phyloP scores from a whole-genome alignment of 2,113 vertebrate genomes.

The Grantiella picta region DNA sequence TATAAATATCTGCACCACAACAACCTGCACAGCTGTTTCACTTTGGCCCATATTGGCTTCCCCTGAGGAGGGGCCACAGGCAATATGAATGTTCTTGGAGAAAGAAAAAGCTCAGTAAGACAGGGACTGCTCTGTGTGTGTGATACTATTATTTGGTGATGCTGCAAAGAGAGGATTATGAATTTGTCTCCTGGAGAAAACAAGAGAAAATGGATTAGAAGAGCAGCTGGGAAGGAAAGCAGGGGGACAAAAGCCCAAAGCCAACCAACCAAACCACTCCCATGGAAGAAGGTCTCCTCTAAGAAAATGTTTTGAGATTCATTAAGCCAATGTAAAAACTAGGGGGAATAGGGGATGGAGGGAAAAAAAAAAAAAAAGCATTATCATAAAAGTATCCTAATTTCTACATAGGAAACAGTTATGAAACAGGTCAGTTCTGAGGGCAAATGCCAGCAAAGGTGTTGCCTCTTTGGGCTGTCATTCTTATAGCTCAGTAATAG shows the following conservation, averaged over 20 bases:
- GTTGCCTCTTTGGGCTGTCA: accelerated
- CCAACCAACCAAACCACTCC: not conserved
- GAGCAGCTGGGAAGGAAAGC: not conserved
- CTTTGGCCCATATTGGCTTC: not conserved
- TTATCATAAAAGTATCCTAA: not conserved
- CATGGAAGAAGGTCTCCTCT: not conserved
- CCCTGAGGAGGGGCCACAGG: not conserved
- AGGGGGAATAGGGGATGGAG: accelerated
- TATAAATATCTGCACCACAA: not conserved
- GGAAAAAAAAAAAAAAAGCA: not conserved
- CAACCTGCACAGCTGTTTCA: not conserved
- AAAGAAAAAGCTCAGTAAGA: slow-evolving; percentile 50
- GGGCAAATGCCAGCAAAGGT: accelerated
- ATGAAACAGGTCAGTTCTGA: not conserved
- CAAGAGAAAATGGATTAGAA: not conserved
- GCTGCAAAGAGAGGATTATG: slow-evolving; percentile 40
- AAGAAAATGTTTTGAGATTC: not conserved
- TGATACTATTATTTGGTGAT: not conserved
- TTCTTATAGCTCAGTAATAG: not conserved
- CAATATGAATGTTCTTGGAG: not conserved
- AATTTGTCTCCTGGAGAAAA: not conserved
- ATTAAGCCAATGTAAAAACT: not conserved
- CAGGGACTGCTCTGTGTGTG: not conserved
- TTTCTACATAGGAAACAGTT: not conserved
- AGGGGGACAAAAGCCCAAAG: not conserved